Evolutionary conservation across 2,888 invertebrate species (phyloP).

Genomic region (Ophion slaviceki): DNA sequence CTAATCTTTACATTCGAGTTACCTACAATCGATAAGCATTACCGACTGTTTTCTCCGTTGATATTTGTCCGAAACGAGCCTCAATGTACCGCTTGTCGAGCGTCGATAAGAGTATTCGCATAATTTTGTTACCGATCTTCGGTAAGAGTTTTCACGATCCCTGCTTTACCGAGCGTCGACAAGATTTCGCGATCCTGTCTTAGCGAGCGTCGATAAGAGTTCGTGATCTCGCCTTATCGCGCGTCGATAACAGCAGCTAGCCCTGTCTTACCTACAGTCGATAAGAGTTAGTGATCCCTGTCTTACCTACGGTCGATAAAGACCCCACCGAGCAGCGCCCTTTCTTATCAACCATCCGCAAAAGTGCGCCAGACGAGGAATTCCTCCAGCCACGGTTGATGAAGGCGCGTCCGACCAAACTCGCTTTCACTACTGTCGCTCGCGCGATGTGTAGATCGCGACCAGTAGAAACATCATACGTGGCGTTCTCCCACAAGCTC

Average conservation of each 20-base stretch:
- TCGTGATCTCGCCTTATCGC: neutral
- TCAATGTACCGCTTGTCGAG: neutral
- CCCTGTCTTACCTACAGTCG: neutral
- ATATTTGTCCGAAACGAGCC: neutral
- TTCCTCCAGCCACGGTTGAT: neutral
- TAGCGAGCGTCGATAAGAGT: neutral
- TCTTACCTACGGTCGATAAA: neutral
- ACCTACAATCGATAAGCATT: neutral
- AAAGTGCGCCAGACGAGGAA: neutral
- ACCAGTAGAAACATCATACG: conserved; percentile 17
- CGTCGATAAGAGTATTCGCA: neutral
- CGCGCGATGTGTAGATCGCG: too few relatives aligned
- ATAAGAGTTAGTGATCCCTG: neutral
- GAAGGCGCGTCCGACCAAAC: conserved; percentile 14
- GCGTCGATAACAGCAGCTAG: neutral
- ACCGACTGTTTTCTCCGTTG: too few relatives aligned
- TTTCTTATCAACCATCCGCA: neutral
- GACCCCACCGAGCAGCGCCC: neutral
- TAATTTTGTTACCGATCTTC: neutral
- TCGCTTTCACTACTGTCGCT: conserved; percentile 26
- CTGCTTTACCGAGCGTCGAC: neutral
- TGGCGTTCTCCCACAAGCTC: neutral
- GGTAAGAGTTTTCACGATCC: neutral
- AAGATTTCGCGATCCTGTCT: too few relatives aligned
- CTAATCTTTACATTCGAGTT: neutral